Evolutionary conservation across 2,888 invertebrate genomes (phyloP), one percentile per base, ranked within the genome.

Genomic region (Synanthedon myopaeformis): DNA sequence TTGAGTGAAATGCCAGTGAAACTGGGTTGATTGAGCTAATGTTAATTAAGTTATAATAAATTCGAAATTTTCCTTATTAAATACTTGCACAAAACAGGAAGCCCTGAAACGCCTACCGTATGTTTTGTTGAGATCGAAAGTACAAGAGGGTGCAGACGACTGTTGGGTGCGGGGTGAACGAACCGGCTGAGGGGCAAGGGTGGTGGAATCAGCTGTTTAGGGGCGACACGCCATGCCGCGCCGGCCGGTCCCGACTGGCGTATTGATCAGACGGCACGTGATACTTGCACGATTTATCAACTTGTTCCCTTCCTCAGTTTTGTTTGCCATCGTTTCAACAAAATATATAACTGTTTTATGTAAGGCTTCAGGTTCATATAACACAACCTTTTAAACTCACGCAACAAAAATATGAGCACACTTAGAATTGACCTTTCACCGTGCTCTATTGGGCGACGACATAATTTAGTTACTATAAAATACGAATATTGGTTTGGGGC

Each of bases 261-360:
- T 67, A 86, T 87, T 74, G 75, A 81, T 68, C 89, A 90, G 77
- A 74, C 82, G 59, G 84, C 88, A 70, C 89, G 88, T 76, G 79
- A 74, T 60, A 54, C 67, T 55, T 77, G 74, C 67, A n/a, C 72
- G 13, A 61, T 67, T 55, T 76, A 74, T 51, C 64, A 66, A 61
- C 61, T 60, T 62, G 62, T 59, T 60, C 14, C 45, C 45, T 14
- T 45, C 45, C 14, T 52, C 51, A 51, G 53, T 58, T 55, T 19
- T 45, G 51, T 50, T 52, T 42, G 41, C 51, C 28, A 49, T 45
- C 45, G 14, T 13, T 45, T 14, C 45, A n/a, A 12, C 3, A 6
- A 35, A 35, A 35, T 23, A 28, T 28, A 35, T 35, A 10, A 1
- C 35, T 35, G 1, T 35, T 35, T 35, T 23, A 23, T 23, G 23